Base-by-base conservation (phyloP, 2,888 invertebrate genomes). In the Eupsilia transversa region DNA sequence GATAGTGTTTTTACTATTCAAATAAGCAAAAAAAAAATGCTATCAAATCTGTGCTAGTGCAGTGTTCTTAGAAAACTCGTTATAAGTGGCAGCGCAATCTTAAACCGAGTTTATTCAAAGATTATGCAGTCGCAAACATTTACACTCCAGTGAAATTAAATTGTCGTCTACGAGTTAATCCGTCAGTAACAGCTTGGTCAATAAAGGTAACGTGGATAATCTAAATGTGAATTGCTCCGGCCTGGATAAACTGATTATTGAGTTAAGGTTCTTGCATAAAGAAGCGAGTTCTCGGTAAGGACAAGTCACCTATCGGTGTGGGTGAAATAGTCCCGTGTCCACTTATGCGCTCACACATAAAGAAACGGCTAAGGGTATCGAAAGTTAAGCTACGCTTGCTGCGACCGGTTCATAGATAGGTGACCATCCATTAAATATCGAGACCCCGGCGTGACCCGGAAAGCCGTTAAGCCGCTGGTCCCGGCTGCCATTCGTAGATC, bases 151-250 rank as follows among this genome's bases (percentile, higher is more conserved):
- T 54, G 14, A 54, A 77, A 73, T 69, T 54, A 77, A 82, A 69
- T 60, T 52, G 72, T 61, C 52, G 63, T n/a, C 64, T 65, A 30
- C 52, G 52, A 77, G 60, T 54, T 54, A 66, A 81, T 69, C 68
- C 38, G 20, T 46, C 33, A 68, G 56, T 60, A 77, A 77, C 70
- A 83, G 63, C 65, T 67, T 61, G 63, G 73, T 80, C 63, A 83
- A 80, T 83, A 64, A 72, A 72, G 61, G 65, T 80, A 60, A 63
- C 61, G 49, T 57, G 52, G 59, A 67, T 71, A 72, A 75, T 64
- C 66, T 73, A 69, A 77, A 73, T 43, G 23, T 70, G 64, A 72
- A 64, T 71, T 74, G 52, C 70, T 59, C 63, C 6, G n/a, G 33
- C 35, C 56, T 63, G 27, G 54, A 49, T 71, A 63, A 49, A 63